A percentile compares a stretch with the other conserved stretches of the same genome.
phyloP scores from a whole-genome alignment of 2,888 invertebrate genomes.

The Anticlea derivata region DNA sequence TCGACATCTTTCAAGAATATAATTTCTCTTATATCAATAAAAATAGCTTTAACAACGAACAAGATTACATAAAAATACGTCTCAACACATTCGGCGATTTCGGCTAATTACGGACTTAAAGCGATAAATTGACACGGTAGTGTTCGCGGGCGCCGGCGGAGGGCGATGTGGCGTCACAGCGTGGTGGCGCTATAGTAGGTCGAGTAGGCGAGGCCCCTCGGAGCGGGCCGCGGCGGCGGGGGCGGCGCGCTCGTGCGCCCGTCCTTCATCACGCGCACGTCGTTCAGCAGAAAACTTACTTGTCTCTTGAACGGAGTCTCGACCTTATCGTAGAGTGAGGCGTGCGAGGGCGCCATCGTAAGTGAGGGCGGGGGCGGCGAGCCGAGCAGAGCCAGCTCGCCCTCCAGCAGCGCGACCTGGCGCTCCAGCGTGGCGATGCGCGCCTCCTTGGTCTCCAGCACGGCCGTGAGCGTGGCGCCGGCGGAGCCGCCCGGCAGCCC shows the following conservation, averaged over 20 bases:
- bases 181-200: constrained; percentile 72
- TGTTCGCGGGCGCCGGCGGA: constrained; percentile 46
- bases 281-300: constrained; percentile 93
- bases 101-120: constrained; percentile 77
- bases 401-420: constrained; percentile 91
- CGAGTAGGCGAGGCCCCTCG: constrained; percentile 49
- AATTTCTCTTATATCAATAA: constrained; percentile 76
- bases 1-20: constrained; percentile 78
- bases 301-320: constrained; percentile 89
- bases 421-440: constrained; percentile 94
- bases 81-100: constrained; percentile 73
- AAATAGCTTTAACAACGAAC: constrained; percentile 82
- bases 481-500: constrained; percentile 83
- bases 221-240: constrained; percentile 51
- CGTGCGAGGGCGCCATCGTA: constrained; percentile 72
- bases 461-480: constrained; percentile 89
- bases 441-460: constrained; percentile 93
- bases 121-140: constrained; percentile 79
- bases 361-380: constrained; percentile 80
- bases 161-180: constrained; percentile 58
- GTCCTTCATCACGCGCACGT: constrained; percentile 90
- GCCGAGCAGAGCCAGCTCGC: constrained; percentile 85
- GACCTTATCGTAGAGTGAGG: constrained; percentile 86
- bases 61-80: constrained; percentile 79
- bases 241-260: constrained; percentile 80